Base-by-base conservation (phyloP, 2,888 invertebrate species). In the Antitype chi region DNA sequence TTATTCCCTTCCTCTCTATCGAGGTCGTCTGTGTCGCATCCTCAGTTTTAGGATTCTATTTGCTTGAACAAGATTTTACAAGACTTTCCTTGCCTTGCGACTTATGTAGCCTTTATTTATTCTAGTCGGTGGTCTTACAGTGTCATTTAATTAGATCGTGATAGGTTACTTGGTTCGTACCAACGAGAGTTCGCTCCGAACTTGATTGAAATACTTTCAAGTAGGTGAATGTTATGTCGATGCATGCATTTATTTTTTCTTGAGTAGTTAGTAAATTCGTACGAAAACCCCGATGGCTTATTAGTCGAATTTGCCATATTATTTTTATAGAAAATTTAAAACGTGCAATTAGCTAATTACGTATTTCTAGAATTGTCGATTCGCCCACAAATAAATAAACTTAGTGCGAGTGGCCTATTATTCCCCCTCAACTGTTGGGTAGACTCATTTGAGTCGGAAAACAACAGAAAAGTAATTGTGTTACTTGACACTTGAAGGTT, bases 131-230 rank as follows among this genome's bases (percentile, higher is more conserved):
- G 5, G 17, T 52, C 15, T 32, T 52, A 38, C 53, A 25, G 43
- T 79, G 85, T 70, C 69, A 60, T 80, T 73, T 73, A 84, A 70
- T 72, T 55, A 57, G 52, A 53, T 70, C 66, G 66, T 84, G 66
- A 80, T 66, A 67, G 57, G 80, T 81, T 57, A 67, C 49, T 66
- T 68, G 32, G 8, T 25, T n/a, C 15, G 25, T 67, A 23, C n/a
- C n/a, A n/a, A n/a, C n/a, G n/a, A n/a, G n/a, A n/a, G n/a, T n/a
- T 55, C 43, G 32, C 25, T 20, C 7, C 17, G 15, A 57, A 28
- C 28, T 66, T 57, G 60, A 20, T 60, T 25, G 2, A 52, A 8
- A 13, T 32, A 23, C 17, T 53, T 77, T 60, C n/a, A 47, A 17
- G 11, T 60, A 6, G 11, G 11, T 80, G 11, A 32, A 69, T 59